Evolutionary conservation across 1,140 invertebrate species (phyloP), one percentile per base, ranked within the genome.

Genomic region (Ericerus pela): DNA sequence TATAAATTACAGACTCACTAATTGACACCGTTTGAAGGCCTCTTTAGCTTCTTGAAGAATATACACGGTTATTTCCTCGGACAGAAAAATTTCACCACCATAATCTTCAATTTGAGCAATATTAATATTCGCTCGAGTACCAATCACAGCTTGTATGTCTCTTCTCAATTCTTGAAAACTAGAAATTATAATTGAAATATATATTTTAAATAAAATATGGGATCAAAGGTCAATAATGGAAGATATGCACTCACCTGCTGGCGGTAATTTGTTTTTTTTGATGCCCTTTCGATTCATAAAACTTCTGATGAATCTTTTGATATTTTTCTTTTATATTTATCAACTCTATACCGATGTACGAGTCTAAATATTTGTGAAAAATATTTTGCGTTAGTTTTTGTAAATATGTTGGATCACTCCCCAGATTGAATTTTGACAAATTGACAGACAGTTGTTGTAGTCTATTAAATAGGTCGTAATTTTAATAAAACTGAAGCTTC

Each of bases 61-160:
- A 62, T 82, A 87, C 54, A 95, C 89, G 1, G 91, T 92, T n/a
- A 98, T 76, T 68, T 96, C 89, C 69, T 97, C 93, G 0, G 92
- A 96, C 1, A 99, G 74, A 68, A 99, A 97, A 0, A 92, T 97
- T 72, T 99, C 94, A 0, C 93, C 93, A 1, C 91, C 90, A 69
- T 93, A 96, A 69, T 95, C 89, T 69, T 97, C 93, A 55, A 89
- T 86, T 66, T 87, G 85, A 2, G 87, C 87, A 59, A 95, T 89
- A 65, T 94, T 94, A 36, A 94, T 88, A 64, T 93, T 93, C 0
- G 90, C 86, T 57, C 88, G 78, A 1, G 84, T 86, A 1, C 86
- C 88, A 60, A 98, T 84, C 2, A 91, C 84, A 8, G 91, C 91
- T 74, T 97, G 92, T 53, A 98, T 72, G 67, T 97, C 93, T 58